Base-by-base conservation (phyloP, 1,140 invertebrate genomes). In the Akabosia matsudoensis region DNA sequence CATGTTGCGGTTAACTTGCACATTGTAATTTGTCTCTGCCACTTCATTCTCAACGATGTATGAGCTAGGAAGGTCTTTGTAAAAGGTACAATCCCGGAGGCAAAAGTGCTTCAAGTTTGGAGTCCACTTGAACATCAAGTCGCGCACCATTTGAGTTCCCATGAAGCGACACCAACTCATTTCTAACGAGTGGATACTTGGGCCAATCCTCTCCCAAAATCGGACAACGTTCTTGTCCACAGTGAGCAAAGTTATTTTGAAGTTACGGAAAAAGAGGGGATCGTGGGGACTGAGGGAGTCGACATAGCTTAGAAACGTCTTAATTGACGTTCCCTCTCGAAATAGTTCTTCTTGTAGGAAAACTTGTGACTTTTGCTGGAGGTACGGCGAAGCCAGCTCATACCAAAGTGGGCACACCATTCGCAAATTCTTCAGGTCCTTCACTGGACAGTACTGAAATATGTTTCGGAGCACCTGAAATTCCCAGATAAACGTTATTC, bases 121-220 rank as follows among this genome's bases (percentile, higher is more conserved):
- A 10, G 76, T 74, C 72, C 34, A 74, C 33, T 74, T 64, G 31
- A 77, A 77, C 13, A 77, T 37, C 2, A 77, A 30, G 30, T 74
- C 61, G 7, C 76, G 56, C 14, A 77, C 37, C 7, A 70, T 71
- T 16, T 74, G 26, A 26, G 73, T 45, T 10, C 76, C 76, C 30
- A 77, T 31, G 34, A 77, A 77, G 4, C 73, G 61, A 34, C 54
- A 70, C n/a, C 30, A 74, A 13, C 45, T 37, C 22, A 77, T 67
- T 18, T 77, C 72, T 0, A 77, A 37, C 31, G 72, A 70, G 34
- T 71, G 28, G 33, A 77, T 77, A 18, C 33, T 74, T 26, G 73
- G 33, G 13, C 76, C 76, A 37, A 70, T 70, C 33, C 33, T 74
- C 18, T 77, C 45, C 76, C 76, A 77, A 30, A 77, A 77, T 13